A percentile compares a stretch with the other conserved stretches of the same genome.
Evolutionary conservation across 2,888 invertebrate species (phyloP).

Genomic region (Nymphalis c-album): DNA sequence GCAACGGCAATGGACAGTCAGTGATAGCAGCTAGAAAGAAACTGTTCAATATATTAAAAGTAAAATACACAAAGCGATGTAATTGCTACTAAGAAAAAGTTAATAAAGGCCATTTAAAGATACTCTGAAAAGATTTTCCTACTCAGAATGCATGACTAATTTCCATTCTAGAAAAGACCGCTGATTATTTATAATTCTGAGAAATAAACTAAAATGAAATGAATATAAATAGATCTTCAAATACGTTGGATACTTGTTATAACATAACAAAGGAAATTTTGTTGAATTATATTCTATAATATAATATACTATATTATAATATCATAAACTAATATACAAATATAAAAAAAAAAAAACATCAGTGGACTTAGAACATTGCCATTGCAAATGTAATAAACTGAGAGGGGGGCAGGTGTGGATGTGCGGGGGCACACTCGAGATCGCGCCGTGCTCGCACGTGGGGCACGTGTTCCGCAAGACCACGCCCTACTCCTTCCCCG

Average conservation of each 20-base stretch:
- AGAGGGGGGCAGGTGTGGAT: constrained; percentile 91
- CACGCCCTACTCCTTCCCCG: constrained; percentile 99
- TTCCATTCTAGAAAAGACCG: neutral
- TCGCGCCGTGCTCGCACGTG: constrained; percentile 96
- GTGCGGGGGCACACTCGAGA: constrained; percentile 97
- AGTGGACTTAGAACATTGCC: constrained; percentile 3
- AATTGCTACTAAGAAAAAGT: neutral
- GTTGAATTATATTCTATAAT: too few species aligned
- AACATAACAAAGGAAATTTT: too few species aligned
- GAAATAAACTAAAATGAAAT: neutral
- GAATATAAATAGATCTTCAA: neutral
- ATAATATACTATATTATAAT: neutral
- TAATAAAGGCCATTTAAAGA: neutral
- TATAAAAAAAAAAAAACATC: too few species aligned
- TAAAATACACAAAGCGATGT: neutral
- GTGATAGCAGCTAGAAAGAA: too few species aligned
- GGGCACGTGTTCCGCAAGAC: constrained; percentile 99
- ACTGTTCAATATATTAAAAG: neutral
- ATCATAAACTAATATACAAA: too few species aligned
- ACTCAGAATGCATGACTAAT: constrained; percentile 1
- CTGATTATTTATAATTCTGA: neutral
- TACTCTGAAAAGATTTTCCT: neutral
- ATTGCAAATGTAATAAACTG: constrained; percentile 19
- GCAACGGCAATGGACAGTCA: constrained; percentile 18
- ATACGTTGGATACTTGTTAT: too few species aligned